A percentile compares a stretch with the other conserved stretches of the same genome.
These are phyloP conservation scores for Dichetophora obliterata DNA, from an alignment of 2,888 invertebrate genomes.

Conservation along the genomic window DNA sequence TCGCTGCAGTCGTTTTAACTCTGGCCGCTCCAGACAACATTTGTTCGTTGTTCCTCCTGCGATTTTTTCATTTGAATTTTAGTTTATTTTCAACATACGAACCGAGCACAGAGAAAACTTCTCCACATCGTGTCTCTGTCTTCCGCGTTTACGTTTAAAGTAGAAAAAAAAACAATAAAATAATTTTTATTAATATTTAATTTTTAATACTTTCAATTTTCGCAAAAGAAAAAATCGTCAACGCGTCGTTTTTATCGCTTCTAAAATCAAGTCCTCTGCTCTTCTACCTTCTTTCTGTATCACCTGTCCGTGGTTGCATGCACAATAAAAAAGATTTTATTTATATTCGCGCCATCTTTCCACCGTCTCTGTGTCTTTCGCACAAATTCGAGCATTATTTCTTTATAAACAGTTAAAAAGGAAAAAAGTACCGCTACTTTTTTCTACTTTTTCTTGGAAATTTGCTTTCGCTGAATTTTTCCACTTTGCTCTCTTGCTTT, in stretches of 20 bases:
- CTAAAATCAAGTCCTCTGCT: not conserved
- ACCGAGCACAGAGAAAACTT: slow-evolving; percentile 29
- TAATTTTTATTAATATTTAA: not conserved
- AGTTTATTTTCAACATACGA: slow-evolving; percentile 40
- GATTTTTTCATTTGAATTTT: slow-evolving; percentile 38
- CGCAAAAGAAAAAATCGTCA: too few relatives aligned
- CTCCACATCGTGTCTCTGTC: not conserved
- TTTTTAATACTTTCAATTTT: not conserved
- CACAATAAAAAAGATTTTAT: too few relatives aligned
- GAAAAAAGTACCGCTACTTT: slow-evolving; percentile 42
- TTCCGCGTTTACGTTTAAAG: not conserved
- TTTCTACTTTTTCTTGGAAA: slow-evolving; percentile 27
- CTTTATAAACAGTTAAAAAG: not conserved
- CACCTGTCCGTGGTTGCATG: not conserved
- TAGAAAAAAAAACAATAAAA: not conserved
- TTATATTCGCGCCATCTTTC: not conserved
- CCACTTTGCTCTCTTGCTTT: slow-evolving; percentile 10
- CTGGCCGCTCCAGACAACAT: slow-evolving; percentile 39
- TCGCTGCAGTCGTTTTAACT: slow-evolving; percentile 41
- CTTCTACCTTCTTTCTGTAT: not conserved
- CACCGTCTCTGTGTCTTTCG: not conserved
- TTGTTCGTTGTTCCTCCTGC: slow-evolving; percentile 32
- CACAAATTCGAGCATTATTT: not conserved
- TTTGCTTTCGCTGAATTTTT: slow-evolving; percentile 28
- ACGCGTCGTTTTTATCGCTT: too few relatives aligned